phyloP scores from a whole-genome alignment of 2,888 invertebrate species.

The Scaptomyza cyrtandrae region DNA sequence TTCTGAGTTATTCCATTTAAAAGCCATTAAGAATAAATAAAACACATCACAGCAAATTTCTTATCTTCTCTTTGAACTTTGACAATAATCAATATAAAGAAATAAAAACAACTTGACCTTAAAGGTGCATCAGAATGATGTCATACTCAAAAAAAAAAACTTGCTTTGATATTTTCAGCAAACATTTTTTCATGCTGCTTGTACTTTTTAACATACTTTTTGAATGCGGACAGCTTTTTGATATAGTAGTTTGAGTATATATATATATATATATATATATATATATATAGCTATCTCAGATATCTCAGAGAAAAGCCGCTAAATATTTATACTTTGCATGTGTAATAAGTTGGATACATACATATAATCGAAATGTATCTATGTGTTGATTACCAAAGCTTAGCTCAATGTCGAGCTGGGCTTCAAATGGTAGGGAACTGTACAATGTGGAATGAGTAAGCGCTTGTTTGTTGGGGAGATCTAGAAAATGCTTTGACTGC shows the following conservation, averaged over 20 bases:
- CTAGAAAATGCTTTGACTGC: conserved; percentile 28
- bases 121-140: conserved; percentile 64
- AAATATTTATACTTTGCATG: conserved; percentile 22
- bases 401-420: conserved; percentile 17
- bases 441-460: conserved; percentile 14
- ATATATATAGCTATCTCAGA: conserved; percentile 3
- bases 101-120: conserved; percentile 36
- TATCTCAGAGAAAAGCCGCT: conserved; percentile 16
- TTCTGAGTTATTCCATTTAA: conserved; percentile 37
- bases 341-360: neutral
- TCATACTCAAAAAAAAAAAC: conserved; percentile 42
- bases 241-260: neutral
- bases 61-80: conserved; percentile 56
- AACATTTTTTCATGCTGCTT: conserved; percentile 35
- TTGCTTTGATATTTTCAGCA: conserved; percentile 33
- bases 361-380: conserved; percentile 1
- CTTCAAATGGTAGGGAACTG: neutral
- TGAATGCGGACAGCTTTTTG: conserved; percentile 22
- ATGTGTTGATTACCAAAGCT: conserved; percentile 14
- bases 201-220: neutral
- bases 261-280: neutral
- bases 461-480: conserved; percentile 8
- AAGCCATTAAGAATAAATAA: neutral
- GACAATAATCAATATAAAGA: conserved; percentile 58
- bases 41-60: conserved; percentile 2